Percentiles rank a stretch among this genome's conserved stretches.
These are phyloP conservation scores for Ceyx margarethae DNA, from an alignment of 2,113 vertebrate genomes.

Conservation along the genomic window DNA sequence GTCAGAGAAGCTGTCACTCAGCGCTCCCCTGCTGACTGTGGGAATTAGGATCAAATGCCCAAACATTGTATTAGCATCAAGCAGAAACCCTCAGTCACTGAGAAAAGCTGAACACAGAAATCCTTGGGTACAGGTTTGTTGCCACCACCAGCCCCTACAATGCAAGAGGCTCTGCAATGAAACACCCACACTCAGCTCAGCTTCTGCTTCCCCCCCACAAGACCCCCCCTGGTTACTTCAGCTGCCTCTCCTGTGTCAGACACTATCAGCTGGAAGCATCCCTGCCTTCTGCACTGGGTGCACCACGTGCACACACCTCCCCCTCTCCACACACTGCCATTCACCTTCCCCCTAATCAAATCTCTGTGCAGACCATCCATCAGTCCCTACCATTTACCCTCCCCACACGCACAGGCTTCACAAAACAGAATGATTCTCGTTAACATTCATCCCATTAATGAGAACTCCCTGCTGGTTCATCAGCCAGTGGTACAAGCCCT, in stretches of 20 bases:
- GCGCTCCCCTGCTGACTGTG: neutral
- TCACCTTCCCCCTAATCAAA: constrained; percentile 44
- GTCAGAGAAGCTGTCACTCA: neutral
- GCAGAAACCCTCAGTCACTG: neutral
- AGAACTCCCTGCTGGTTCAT: constrained; percentile 58
- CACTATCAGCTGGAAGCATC: neutral
- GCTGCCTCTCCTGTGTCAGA: neutral
- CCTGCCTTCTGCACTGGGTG: neutral
- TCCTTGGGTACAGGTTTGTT: neutral
- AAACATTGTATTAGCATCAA: neutral
- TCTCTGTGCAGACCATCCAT: constrained; percentile 48
- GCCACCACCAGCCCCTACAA: neutral
- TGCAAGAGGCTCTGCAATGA: neutral
- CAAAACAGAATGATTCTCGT: constrained; percentile 53
- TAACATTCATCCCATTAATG: constrained; percentile 64
- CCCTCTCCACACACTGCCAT: neutral
- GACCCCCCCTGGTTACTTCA: neutral
- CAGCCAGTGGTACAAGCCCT: constrained; percentile 38
- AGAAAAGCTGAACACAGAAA: neutral
- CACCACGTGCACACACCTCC: neutral
- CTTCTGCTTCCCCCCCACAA: neutral
- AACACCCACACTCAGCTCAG: neutral
- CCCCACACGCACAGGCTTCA: neutral
- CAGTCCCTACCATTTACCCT: constrained; percentile 42
- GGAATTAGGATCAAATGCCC: neutral